These are phyloP conservation scores for Ranitomeya imitator DNA, from an alignment of 2,113 vertebrate genomes.

Conservation along the genomic window DNA sequence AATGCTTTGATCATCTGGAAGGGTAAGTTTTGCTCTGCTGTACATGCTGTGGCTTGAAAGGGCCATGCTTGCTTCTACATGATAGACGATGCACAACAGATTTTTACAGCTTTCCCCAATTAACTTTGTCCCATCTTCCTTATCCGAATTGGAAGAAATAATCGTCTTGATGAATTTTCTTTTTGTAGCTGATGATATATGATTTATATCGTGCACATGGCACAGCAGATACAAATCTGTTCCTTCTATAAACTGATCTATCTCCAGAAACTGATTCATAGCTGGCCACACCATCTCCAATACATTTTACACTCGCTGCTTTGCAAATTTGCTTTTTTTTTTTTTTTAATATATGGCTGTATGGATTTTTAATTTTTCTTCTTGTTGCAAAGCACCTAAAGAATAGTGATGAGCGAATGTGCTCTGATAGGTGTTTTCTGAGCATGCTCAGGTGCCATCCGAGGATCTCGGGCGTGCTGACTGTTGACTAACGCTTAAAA, in stretches of 20 bases:
- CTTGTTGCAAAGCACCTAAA: neutral
- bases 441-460: no score
- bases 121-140: conserved; percentile 17
- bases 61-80: conserved; percentile 14
- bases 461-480: no score
- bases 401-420: no score
- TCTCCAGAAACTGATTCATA: neutral
- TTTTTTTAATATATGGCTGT: neutral
- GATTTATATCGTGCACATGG: conserved; percentile 24
- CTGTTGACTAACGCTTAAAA: neutral
- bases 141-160: neutral
- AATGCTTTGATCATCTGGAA: conserved; percentile 24
- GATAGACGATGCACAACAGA: conserved; percentile 26
- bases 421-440: no score
- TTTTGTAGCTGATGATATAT: neutral
- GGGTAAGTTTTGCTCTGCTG: conserved; percentile 1
- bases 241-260: neutral
- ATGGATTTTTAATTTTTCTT: neutral
- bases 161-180: conserved; percentile 4
- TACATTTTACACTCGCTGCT: neutral
- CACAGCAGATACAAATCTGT: conserved; percentile 11
- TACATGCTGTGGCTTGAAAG: neutral
- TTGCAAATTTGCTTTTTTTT: neutral
- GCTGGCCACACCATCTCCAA: neutral
- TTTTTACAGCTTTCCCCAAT: conserved; percentile 17